phyloP scores from a whole-genome alignment of 2,888 invertebrate genomes.

The Bugulina stolonifera region DNA sequence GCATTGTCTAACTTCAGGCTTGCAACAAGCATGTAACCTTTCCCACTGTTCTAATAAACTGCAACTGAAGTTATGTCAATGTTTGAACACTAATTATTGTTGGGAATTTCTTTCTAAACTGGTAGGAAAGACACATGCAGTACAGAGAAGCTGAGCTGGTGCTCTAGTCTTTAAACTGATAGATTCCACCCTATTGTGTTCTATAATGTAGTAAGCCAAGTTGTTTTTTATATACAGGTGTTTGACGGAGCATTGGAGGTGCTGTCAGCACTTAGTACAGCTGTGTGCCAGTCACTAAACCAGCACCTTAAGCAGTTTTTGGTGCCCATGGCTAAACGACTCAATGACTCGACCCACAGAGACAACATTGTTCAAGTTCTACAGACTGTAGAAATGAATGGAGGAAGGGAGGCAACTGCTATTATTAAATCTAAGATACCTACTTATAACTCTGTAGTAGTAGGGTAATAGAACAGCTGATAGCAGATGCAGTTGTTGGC shows the following conservation, averaged over 20 bases:
- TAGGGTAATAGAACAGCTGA: slow-evolving; percentile 1
- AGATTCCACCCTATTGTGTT: no score
- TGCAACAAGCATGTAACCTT: not conserved
- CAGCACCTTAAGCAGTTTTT: slow-evolving; percentile 46
- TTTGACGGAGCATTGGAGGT: slow-evolving; percentile 46
- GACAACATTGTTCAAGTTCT: slow-evolving; percentile 45
- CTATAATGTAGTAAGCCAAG: no score
- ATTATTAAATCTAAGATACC: slow-evolving; percentile 50
- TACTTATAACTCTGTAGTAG: slow-evolving; percentile 40
- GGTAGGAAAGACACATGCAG: no score
- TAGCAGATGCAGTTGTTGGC: no score
- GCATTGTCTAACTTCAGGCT: no score
- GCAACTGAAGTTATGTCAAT: no score
- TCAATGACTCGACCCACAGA: slow-evolving; percentile 43
- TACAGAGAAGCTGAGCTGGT: no score
- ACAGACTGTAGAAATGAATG: slow-evolving; percentile 46
- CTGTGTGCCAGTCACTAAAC: slow-evolving; percentile 44
- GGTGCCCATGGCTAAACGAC: slow-evolving; percentile 43
- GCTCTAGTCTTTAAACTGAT: no score
- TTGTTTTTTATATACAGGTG: slow-evolving; percentile 37
- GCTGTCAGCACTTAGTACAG: slow-evolving; percentile 43
- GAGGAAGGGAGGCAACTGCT: slow-evolving; percentile 46
- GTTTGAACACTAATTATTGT: no score
- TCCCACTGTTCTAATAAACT: not conserved
- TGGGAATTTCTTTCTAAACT: no score